Percentiles rank a stretch among this genome's conserved stretches.
phyloP scores from a whole-genome alignment of 2,113 vertebrate species.

The Chaetura pelagica region DNA sequence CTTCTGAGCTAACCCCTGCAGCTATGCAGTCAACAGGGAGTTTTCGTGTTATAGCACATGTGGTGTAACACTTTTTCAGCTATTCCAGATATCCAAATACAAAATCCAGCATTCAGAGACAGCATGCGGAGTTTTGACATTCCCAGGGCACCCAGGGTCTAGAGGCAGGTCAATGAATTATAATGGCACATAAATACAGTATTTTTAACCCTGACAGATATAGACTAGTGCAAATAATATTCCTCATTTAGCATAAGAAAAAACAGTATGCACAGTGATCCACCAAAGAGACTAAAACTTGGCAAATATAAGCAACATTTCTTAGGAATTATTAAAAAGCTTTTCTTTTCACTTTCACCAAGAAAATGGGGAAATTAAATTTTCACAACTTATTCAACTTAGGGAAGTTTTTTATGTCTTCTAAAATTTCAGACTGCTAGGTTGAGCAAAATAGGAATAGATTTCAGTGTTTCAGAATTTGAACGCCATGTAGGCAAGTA shows the following conservation, averaged over 20 bases:
- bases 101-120: not conserved
- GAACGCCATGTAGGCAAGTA: not conserved
- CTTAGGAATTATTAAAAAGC: not conserved
- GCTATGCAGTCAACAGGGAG: not conserved
- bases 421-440: not conserved
- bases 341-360: not conserved
- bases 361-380: not conserved
- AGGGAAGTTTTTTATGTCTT: not conserved
- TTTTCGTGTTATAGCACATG: not conserved
- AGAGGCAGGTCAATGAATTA: not conserved
- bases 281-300: not conserved
- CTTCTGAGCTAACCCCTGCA: not conserved
- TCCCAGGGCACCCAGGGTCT: not conserved
- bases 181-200: not conserved
- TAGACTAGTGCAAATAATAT: not conserved
- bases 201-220: constrained; percentile 15
- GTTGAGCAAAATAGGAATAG: not conserved
- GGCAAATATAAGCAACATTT: not conserved
- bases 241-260: not conserved
- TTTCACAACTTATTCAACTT: not conserved
- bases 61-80: not conserved
- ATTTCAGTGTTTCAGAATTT: not conserved
- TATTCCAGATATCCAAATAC: not conserved
- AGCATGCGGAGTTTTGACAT: not conserved
- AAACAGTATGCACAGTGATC: not conserved